phyloP scores from a whole-genome alignment of 2,113 vertebrate genomes.

The Oxyruncus cristatus region DNA sequence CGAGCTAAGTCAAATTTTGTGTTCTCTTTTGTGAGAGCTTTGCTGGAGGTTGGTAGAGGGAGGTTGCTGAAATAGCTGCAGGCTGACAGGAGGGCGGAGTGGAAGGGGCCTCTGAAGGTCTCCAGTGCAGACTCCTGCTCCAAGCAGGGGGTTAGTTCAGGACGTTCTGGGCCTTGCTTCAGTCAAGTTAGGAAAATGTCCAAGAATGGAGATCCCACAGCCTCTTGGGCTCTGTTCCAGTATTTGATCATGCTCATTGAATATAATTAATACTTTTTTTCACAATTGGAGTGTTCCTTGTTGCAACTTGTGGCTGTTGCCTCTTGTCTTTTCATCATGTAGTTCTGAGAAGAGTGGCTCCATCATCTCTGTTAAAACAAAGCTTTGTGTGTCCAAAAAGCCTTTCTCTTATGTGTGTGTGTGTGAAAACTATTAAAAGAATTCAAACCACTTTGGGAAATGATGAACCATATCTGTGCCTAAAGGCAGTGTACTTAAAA shows the following conservation, averaged over 20 bases:
- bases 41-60: background rate
- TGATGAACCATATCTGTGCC: background rate
- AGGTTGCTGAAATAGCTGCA: background rate
- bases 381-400: background rate
- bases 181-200: background rate
- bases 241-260: background rate
- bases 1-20: background rate
- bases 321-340: background rate
- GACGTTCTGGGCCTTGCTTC: background rate
- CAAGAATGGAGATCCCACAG: conserved; percentile 11
- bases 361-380: background rate
- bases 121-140: background rate
- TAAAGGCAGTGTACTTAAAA: background rate
- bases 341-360: background rate
- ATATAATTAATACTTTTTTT: conserved; percentile 14
- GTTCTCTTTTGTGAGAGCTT: background rate
- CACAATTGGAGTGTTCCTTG: background rate
- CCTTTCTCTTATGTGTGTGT: background rate
- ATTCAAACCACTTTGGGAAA: background rate
- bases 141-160: background rate
- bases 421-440: background rate
- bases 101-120: background rate
- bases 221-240: background rate
- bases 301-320: conserved; percentile 6
- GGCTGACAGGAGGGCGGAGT: background rate